Evolutionary conservation across 2,888 invertebrate species (phyloP), one percentile per base, ranked within the genome.

Genomic region (Argyresthia goedartella): DNA sequence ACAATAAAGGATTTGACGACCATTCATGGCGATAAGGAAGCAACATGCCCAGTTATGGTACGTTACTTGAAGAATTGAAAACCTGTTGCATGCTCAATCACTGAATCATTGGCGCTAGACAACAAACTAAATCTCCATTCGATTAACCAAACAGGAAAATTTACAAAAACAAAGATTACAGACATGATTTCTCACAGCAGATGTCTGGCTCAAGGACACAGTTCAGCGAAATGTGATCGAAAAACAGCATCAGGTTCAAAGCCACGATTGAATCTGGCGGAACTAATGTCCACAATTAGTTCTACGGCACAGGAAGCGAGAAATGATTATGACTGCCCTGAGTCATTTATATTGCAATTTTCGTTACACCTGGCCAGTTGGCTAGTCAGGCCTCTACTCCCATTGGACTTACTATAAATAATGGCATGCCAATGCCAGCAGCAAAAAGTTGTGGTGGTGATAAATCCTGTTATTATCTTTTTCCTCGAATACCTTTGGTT

Each of bases 211-310:
- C 33, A 44, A 51, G 44, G 48, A 36, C 42, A 14, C 14, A 14
- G 36, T 36, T 9, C 34, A 51, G n/a, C 15, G 14, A 11, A 51
- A 39, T 33, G 10, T 8, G 33, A 43, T 25, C 34, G 49, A 34
- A 46, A 45, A n/a, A 46, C 50, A 43, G 33, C 25, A 25, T 34
- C 16, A 50, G 44, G 44, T 43, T 43, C 44, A 25, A 49, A 49
- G 10, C 33, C n/a, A 8, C 14, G n/a, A 43, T 25, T 11, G 45
- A 14, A 36, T 13, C n/a, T 78, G 62, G 73, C 73, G 80, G 80
- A 81, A 84, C 81, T 80, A 82, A 84, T 81, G 59, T 66, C 63
- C 60, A 75, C 71, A 80, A 81, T 81, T 77, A 77, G 69, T 71
- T 66, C 66, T 61, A 68, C 65, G 60, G 65, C 61, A 61, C 77